Conservation (phyloP, 1,140 invertebrate species). For the Aleiodes sp. region DNA sequence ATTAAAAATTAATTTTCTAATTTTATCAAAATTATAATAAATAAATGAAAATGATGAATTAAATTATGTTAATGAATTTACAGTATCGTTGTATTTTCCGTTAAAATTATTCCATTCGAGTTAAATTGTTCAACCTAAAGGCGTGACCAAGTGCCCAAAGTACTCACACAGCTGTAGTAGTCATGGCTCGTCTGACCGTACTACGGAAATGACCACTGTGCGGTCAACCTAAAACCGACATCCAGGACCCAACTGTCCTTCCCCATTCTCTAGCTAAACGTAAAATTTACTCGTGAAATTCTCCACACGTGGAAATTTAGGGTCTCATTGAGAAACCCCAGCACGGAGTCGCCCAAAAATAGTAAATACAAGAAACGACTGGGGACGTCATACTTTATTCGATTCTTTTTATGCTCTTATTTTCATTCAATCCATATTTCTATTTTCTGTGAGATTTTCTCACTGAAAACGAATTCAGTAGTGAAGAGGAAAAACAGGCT, state of each 20-base stretch:
- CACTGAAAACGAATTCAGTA: not conserved
- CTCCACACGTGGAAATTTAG: constrained; percentile 5
- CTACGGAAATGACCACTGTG: not conserved
- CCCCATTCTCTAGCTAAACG: not conserved
- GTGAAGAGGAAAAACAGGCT: too few relatives aligned
- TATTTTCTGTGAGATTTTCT: not conserved
- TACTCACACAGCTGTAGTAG: constrained; percentile 1
- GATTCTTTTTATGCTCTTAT: not conserved
- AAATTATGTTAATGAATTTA: too few relatives aligned
- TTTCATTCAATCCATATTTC: too few relatives aligned
- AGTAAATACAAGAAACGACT: constrained; percentile 1
- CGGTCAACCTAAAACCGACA: constrained; percentile 5
- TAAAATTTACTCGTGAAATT: constrained; percentile 7
- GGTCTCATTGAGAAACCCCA: constrained; percentile 14
- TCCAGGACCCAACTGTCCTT: not conserved
- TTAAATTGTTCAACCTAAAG: not conserved
- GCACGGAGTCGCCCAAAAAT: constrained; percentile 1
- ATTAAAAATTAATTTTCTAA: too few relatives aligned
- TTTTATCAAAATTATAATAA: too few relatives aligned
- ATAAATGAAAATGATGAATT: too few relatives aligned
- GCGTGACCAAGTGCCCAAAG: constrained; percentile 11
- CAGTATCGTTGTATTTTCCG: too few relatives aligned
- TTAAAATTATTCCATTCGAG: too few relatives aligned
- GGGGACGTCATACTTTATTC: not conserved
- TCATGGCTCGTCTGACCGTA: constrained; percentile 14